Base-by-base conservation (phyloP, 2,888 invertebrate genomes). In the Pocota personata region DNA sequence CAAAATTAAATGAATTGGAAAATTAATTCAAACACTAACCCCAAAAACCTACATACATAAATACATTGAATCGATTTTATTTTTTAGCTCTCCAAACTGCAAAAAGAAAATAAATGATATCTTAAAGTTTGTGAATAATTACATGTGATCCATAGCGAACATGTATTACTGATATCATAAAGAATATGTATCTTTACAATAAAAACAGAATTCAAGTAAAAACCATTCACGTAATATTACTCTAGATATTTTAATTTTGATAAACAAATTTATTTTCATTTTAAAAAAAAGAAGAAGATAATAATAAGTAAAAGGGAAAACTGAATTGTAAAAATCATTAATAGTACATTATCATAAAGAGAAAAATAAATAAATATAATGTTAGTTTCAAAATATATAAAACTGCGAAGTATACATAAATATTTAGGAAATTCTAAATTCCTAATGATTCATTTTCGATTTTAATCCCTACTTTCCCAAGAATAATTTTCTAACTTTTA, bases 181-280 rank as follows among this genome's bases (percentile, higher is more conserved):
- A 60, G 35, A 75, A 69, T 66, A 48, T 27, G 62, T 71, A 77
- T 24, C 64, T 46, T 64, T 71, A 82, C 40, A 82, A 21, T 46
- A 46, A 40, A 64, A 64, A 64, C 40, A 46, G 30, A 66, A 72
- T 71, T 64, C 27, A 82, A 66, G 16, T 58, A 58, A 57, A 35
- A 62, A 10, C 24, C 27, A 77, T 64, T 77, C 57, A 77, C 52
- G 37, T 52, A 73, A 43, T 43, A 60, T 60, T 69, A 46, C 19
- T 76, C 52, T 76, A 66, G 19, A 48, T 55, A 75, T 64, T 75
- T 57, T 64, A 55, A 43, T 64, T 75, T 75, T 75, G 30, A 64
- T 64, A 64, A 67, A 67, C 46, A n/a, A 35, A 67, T 48, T 57
- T 14, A 21, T 62, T 57, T 72, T 72, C 19, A 12, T 72, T 79